Evolutionary conservation across 2,797 vertebrate species (phyloP).

Genomic region (Ispidina lecontei): DNA sequence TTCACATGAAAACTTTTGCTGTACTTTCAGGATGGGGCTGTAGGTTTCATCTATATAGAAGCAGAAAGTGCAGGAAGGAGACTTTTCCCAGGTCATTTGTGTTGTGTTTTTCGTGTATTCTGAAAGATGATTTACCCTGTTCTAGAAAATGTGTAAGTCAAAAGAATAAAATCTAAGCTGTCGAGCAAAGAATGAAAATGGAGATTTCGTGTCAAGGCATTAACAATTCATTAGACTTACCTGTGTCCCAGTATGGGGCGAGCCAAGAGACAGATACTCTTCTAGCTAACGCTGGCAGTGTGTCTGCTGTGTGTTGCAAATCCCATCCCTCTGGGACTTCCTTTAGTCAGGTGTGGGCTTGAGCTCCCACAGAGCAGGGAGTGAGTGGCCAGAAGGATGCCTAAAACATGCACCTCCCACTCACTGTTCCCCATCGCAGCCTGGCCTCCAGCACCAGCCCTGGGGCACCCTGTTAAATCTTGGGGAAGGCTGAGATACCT

Average conservation of each 20-base stretch:
- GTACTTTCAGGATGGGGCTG: background rate
- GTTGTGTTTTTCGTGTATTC: background rate
- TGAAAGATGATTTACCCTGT: background rate
- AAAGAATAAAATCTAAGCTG: conserved; percentile 1
- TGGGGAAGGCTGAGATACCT: background rate
- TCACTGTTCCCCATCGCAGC: background rate
- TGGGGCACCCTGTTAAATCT: background rate
- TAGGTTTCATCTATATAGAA: background rate
- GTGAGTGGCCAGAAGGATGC: background rate
- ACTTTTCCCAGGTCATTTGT: background rate
- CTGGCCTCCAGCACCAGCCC: background rate
- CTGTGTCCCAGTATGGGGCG: background rate
- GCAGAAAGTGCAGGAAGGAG: background rate
- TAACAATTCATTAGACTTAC: conserved; percentile 40
- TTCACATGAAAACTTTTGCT: conserved; percentile 9
- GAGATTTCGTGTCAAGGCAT: conserved; percentile 6
- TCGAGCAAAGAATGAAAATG: conserved; percentile 6
- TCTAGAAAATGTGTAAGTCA: background rate
- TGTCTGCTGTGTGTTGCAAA: background rate
- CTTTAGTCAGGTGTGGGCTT: background rate
- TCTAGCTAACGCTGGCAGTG: background rate
- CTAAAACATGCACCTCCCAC: background rate
- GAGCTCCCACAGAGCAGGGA: background rate
- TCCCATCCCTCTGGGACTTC: background rate
- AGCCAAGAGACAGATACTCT: background rate